Base-by-base conservation (phyloP, 2,888 invertebrate species). In the Drosophila tripunctata region DNA sequence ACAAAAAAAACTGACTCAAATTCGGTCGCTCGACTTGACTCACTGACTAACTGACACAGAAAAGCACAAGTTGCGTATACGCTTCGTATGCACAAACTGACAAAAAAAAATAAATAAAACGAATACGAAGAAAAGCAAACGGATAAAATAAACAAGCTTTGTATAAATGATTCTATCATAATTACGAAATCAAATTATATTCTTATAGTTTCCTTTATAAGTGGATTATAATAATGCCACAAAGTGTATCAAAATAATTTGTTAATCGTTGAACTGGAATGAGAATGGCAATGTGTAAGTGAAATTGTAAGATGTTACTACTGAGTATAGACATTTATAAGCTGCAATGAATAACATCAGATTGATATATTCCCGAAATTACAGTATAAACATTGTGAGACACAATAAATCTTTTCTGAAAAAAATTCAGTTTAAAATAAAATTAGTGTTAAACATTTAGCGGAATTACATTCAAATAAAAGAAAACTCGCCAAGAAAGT, bases 31-130 rank as follows among this genome's bases (percentile, higher is more conserved):
- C 45, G 35, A 38, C 43, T 31, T 58, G 40, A 55, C 67, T 66
- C 50, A 63, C 67, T 81, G 63, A 68, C 79, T 66, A 55, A 57
- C 52, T 75, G 75, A 48, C 64, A 61, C 72, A 65, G 55, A 75
- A 70, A 73, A 38, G 24, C 33, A 58, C 54, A 61, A 62, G 52
- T 67, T 63, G 65, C 54, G 65, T 58, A 65, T 56, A 63, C 66
- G 62, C 56, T 30, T 51, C 21, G 50, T 55, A 7, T 22, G 48
- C 27, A 22, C 36, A 19, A 19, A 30, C 27, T 17, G 1, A 4
- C 17, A 17, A 4, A 10, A 36, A 52, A 41, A 47, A 52, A 17
- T 17, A 43, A 5, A 19, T 4, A 35, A 48, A n/a, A 24, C 24
- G 24, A 40, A 30, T 12, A 27, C 36, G 48, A 44, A 54, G 60